Evolutionary conservation across 2,113 vertebrate species (phyloP), one percentile per base, ranked within the genome.

Genomic region (Cisticola juncidis): DNA sequence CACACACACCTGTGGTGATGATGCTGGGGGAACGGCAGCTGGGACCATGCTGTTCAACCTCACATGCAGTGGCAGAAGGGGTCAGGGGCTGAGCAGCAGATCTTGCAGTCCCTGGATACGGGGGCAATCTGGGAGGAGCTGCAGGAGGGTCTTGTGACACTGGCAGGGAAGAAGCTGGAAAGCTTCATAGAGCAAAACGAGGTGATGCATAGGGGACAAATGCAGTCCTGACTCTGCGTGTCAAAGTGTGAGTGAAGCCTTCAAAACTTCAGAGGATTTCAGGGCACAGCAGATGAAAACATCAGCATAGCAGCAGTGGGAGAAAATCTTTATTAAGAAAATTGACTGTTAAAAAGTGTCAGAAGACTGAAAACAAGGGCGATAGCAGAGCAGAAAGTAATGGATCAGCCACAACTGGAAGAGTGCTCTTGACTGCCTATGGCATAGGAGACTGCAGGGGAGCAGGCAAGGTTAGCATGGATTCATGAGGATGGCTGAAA

Each of bases 41-140:
- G 31, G 51, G 47, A 36, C 19, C 0, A 0, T 6, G 42, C 51
- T 45, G 18, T 9, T 44, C 56, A 50, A 11, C 0, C 1, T 22
- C 51, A 20, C 3, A 0, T 0, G 5, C 1, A 1, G 5, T 6
- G 50, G 45, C 40, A 64, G 22, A 72, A 56, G 24, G 28, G 19
- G 23, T 26, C 40, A 42, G 61, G 10, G 29, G 26, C 15, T 0
- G 0, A 86, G 90, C 51, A 35, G 62, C 38, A 66, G 65, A 7
- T 23, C 6, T 0, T 29, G 40, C 2, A 3, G 20, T 44, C 12
- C 20, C 9, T 0, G 0, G 22, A 11, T 6, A 9, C 1, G 1
- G 12, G 70, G 51, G 66, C 6, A 21, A 3, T 25, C 5, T 15
- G 36, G 18, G 51, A 53, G 60, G 24, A 60, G 4, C 57, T 29